Evolutionary conservation across 2,113 vertebrate genomes (phyloP), one percentile per base, ranked within the genome.

Genomic region (Brachypodius melanocephalos): DNA sequence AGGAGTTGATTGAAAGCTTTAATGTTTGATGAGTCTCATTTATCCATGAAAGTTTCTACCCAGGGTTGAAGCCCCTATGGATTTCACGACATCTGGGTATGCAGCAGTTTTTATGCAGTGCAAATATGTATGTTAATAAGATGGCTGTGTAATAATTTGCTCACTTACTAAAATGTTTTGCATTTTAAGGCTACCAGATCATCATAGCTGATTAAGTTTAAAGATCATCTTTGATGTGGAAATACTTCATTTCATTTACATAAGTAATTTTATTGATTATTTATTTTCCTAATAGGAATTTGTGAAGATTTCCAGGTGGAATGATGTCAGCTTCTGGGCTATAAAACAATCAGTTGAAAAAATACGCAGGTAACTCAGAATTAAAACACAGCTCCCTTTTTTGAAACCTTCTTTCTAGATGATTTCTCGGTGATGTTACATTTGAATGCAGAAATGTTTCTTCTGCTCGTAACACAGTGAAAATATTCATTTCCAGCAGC

Each of bases 251-350:
- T 74, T 29, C 4, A 26, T 57, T 82, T 87, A 17, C 63, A 1
- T 29, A 61, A 75, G 16, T 61, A 79, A 81, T 65, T 17, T 5
- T 13, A 83, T 6, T 61, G 42, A 34, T 72, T 49, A n/a, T 91
- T 93, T 91, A 3, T 88, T 93, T 95, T 84, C 16, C n/a, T 92
- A 32, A 92, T 89, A 99, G 99, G 99, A 99, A 96, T 99, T 99
- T 98, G 98, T 99, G 74, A 99, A 99, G 97, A 99, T 99, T 97
- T 99, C 98, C 6, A 99, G 97, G 90, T 99, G 99, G 99, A 99
- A 99, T 68, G 99, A 99, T 31, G 98, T 99, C 91, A 99, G 98
- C 94, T 99, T 99, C 97, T 99, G 99, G 99, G 98, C 99, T 92
- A 98, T 99, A 94, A 99, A 99, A 68, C 99, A 99, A 8, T 99